Percentiles rank a stretch among this genome's conserved stretches.
phyloP scores from a whole-genome alignment of 2,113 vertebrate species.

The Aegithalos caudatus region DNA sequence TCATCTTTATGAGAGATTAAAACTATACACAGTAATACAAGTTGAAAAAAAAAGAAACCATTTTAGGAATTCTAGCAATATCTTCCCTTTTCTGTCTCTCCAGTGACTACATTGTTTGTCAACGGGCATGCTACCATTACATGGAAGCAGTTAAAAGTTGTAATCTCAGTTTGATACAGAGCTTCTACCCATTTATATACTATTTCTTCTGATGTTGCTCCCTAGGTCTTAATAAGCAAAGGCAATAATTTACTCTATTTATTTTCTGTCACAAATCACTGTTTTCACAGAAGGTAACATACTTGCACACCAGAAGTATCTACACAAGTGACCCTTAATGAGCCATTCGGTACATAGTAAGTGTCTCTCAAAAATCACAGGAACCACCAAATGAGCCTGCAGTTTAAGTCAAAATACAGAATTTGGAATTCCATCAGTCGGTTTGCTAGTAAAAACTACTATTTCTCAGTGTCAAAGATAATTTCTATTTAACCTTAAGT shows the following conservation, averaged over 20 bases:
- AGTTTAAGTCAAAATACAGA: not conserved
- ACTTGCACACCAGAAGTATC: not conserved
- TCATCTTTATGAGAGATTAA: not conserved
- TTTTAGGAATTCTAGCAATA: not conserved
- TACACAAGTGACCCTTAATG: not conserved
- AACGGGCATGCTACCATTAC: not conserved
- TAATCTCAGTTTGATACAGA: not conserved
- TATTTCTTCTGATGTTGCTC: not conserved
- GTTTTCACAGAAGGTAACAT: not conserved
- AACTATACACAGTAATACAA: not conserved
- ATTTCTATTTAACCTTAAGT: not conserved
- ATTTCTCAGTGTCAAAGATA: not conserved
- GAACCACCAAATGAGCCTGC: not conserved
- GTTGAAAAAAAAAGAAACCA: fast-evolving
- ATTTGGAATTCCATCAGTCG: not conserved
- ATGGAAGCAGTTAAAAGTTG: not conserved
- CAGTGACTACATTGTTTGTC: not conserved
- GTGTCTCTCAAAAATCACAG: not conserved
- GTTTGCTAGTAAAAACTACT: not conserved
- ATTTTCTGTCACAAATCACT: not conserved
- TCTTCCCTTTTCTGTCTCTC: not conserved
- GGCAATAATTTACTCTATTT: not conserved
- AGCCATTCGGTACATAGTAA: not conserved
- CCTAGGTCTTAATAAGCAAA: not conserved
- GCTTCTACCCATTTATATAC: not conserved